Conservation (phyloP, 2,888 invertebrate species). For the Lasioglossum calceatum region DNA sequence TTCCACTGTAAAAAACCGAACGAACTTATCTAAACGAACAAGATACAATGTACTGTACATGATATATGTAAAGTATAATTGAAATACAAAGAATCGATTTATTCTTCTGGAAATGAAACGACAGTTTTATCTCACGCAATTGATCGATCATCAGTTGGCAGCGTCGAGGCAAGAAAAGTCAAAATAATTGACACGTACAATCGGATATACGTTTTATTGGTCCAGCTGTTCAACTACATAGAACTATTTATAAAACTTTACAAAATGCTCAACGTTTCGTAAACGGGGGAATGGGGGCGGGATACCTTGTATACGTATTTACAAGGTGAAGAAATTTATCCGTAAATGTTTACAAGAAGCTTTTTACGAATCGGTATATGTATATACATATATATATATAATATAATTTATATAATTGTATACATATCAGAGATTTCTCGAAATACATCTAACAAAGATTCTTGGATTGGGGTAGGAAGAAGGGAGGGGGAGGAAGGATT, state of each 20-base stretch:
- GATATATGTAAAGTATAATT: too few relatives aligned
- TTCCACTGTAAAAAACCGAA: too few relatives aligned
- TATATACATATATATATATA: conserved; percentile 19
- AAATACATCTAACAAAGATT: conserved; percentile 46
- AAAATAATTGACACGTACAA: conserved; percentile 57
- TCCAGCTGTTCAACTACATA: conserved; percentile 73
- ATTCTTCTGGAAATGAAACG: background rate
- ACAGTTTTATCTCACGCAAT: background rate
- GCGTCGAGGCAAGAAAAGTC: conserved; percentile 11
- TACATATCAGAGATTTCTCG: conserved; percentile 46
- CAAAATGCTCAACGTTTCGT: conserved; percentile 71
- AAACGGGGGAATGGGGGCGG: conserved; percentile 42
- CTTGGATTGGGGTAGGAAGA: background rate
- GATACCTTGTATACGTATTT: conserved; percentile 58
- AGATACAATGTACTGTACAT: too few relatives aligned
- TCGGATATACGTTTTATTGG: conserved; percentile 73
- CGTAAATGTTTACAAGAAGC: conserved; percentile 63
- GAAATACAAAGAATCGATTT: background rate
- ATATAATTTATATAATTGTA: conserved; percentile 36
- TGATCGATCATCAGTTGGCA: background rate
- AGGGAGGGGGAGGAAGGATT: background rate
- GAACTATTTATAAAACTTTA: conserved; percentile 74
- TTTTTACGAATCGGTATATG: conserved; percentile 29
- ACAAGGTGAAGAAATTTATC: conserved; percentile 61
- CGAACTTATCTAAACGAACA: too few relatives aligned